These are phyloP conservation scores for Drosophila meridiana DNA, from an alignment of 2,888 invertebrate genomes.

Conservation along the genomic window DNA sequence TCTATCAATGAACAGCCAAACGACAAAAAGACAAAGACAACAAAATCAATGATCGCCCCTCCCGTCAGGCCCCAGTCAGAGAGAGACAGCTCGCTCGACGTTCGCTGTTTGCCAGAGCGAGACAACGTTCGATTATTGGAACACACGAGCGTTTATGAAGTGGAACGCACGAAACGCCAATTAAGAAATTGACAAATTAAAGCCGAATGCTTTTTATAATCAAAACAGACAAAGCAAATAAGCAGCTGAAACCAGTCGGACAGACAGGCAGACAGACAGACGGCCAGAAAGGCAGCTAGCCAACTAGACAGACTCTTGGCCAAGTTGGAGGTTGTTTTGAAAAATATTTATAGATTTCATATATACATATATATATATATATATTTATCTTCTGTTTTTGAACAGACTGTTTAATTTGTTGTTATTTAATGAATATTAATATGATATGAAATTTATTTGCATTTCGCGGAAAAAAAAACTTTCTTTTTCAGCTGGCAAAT, in stretches of 20 bases:
- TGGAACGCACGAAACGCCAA: slow-evolving; percentile 81
- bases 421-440: slow-evolving; percentile 41
- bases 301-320: slow-evolving; percentile 23
- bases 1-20: slow-evolving; percentile 76
- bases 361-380: slow-evolving; percentile 21
- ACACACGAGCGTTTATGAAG: slow-evolving; percentile 58
- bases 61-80: slow-evolving; percentile 4
- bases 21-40: slow-evolving; percentile 57
- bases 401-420: slow-evolving; percentile 46
- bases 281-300: not conserved
- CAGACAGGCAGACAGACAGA: slow-evolving; percentile 12
- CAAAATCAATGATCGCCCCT: slow-evolving; percentile 45
- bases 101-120: slow-evolving; percentile 8
- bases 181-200: slow-evolving; percentile 81
- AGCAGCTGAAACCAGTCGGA: slow-evolving; percentile 48
- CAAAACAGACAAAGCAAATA: slow-evolving; percentile 81
- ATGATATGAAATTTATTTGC: slow-evolving; percentile 46
- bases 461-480: slow-evolving; percentile 56
- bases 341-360: slow-evolving; percentile 57
- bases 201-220: slow-evolving; percentile 82
- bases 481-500: slow-evolving; percentile 78
- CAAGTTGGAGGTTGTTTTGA: slow-evolving; percentile 62
- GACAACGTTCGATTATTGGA: slow-evolving; percentile 36
- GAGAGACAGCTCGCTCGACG: slow-evolving; percentile 22
- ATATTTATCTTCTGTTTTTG: slow-evolving; percentile 31